Evolutionary conservation across 2,888 invertebrate genomes (phyloP).

Genomic region (Aricia artaxerxes): DNA sequence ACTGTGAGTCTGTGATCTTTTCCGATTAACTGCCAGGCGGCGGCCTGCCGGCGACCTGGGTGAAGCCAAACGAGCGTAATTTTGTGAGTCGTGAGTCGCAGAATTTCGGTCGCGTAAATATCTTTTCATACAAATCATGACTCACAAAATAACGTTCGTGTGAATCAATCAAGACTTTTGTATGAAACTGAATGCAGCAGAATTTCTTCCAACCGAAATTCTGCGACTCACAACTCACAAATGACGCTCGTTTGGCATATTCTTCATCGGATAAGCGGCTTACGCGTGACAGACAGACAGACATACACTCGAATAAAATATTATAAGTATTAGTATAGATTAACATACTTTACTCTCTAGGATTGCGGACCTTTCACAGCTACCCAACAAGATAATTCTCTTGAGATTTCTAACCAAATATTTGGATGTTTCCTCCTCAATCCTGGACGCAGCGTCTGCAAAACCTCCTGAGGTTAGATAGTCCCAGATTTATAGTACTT

Average conservation of each 20-base stretch:
- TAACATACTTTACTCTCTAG: not conserved
- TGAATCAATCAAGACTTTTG: too few species aligned
- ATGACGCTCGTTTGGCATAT: not conserved
- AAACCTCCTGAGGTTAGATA: not conserved
- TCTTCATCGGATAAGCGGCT: not conserved
- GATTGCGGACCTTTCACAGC: not conserved
- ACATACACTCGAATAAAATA: not conserved
- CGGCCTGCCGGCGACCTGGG: too few species aligned
- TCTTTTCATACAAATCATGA: too few species aligned
- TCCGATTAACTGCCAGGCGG: too few species aligned
- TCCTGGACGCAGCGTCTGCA: not conserved
- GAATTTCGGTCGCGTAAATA: too few species aligned
- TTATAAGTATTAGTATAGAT: not conserved
- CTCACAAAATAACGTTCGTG: too few species aligned
- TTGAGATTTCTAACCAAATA: conserved; percentile 1
- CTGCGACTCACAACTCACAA: too few species aligned
- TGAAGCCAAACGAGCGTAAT: too few species aligned
- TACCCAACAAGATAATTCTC: not conserved
- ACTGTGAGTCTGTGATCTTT: too few species aligned
- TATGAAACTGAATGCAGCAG: too few species aligned
- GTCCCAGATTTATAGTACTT: not conserved
- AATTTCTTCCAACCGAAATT: too few species aligned
- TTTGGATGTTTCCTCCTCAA: not conserved
- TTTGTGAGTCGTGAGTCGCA: too few species aligned
- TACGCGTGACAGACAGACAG: not conserved